Evolutionary conservation across 2,888 invertebrate species (phyloP), one percentile per base, ranked within the genome.

Genomic region (Pyrrhosoma nymphula): DNA sequence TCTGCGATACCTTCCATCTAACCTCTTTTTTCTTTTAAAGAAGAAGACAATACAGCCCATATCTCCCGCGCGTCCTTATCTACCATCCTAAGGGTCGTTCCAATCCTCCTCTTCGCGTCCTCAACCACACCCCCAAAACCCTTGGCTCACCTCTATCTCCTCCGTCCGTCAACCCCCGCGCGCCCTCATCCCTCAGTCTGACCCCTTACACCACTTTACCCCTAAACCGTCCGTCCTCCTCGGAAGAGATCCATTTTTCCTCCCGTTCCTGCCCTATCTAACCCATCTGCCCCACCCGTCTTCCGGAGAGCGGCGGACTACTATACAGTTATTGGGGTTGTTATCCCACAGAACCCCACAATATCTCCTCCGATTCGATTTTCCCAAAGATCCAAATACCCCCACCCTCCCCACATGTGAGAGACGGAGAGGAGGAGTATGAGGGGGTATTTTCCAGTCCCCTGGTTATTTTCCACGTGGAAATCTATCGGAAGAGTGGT

Each of bases 271-370:
- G 82, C 35, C 82, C 82, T 82, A 82, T 82, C 35, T 35, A 35
- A 35, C 82, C 82, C 30, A 82, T 82, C 82, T 82, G 16, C 82
- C 82, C 82, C 82, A 12, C 35, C 35, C 69, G 26, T 60, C 20
- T 10, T n/a, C 69, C 26, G 16, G 35, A 35, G 35, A 35, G 35
- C 82, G 30, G 16, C 12, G 69, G 69, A 35, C 35, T 82, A 82
- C 82, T 69, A 82, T 35, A 82, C 82, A 82, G 35, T 82, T 82
- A 82, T 82, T 82, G 82, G 82, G 82, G 35, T 82, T 82, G 82
- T 82, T 82, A 82, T 82, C 82, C 82, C 82, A 35, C 35, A 35
- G 35, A 35, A 35, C 30, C 35, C 35, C 69, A 23, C 69, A 26
- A 69, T 35, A 26, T 35, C 82, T 82, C 82, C 60, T 8, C 60